These are phyloP conservation scores for Halcyon chelicuti DNA, from an alignment of 2,797 vertebrate species.

Conservation along the genomic window DNA sequence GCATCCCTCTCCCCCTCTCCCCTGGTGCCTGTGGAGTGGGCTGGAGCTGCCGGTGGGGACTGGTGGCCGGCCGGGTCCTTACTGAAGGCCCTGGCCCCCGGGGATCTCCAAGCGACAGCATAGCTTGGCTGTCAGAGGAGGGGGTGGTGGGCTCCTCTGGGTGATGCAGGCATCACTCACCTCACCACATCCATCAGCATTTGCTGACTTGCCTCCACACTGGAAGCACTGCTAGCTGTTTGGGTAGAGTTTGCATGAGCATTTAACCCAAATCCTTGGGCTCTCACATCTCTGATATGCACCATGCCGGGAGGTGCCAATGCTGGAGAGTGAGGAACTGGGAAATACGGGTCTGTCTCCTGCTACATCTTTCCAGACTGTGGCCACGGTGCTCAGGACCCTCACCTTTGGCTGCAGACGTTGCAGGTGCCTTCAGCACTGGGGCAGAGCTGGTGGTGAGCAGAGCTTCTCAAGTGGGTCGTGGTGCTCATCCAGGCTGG, in stretches of 20 bases:
- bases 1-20: not conserved
- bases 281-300: not conserved
- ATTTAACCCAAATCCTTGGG: not conserved
- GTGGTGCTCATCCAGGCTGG: not conserved
- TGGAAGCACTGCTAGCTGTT: not conserved
- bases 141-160: not conserved
- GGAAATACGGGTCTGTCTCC: accelerated
- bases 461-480: not conserved
- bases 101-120: not conserved
- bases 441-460: accelerated
- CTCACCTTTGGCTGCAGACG: accelerated
- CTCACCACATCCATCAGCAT: accelerated
- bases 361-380: not conserved
- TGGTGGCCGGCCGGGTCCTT: not conserved
- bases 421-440: accelerated
- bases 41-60: not conserved
- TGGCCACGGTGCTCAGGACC: accelerated
- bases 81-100: not conserved
- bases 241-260: not conserved
- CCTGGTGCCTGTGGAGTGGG: accelerated
- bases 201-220: accelerated
- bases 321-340: not conserved
- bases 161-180: accelerated
- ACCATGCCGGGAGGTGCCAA: accelerated
- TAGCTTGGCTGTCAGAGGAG: not conserved